Conservation (phyloP, 2,797 vertebrate genomes). For the Netta rufina region DNA sequence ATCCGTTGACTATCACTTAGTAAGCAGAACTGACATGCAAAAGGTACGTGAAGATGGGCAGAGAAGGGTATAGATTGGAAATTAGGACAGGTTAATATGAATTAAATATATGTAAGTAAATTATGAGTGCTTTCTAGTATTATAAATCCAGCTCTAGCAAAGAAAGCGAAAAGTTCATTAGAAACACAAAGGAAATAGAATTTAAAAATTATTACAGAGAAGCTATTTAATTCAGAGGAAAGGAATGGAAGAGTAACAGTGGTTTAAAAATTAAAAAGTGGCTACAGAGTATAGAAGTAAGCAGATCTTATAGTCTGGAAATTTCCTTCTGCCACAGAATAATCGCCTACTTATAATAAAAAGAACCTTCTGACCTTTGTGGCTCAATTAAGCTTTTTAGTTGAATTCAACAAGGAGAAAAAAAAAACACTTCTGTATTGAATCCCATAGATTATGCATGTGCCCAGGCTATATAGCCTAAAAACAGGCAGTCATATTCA, state of each 20-base stretch:
- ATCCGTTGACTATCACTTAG: slow-evolving; percentile 78
- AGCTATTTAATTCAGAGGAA: slow-evolving; percentile 18
- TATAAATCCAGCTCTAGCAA: not conserved
- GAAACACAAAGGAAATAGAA: slow-evolving; percentile 31
- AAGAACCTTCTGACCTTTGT: slow-evolving; percentile 83
- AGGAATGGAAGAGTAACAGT: not conserved
- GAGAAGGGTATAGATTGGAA: slow-evolving; percentile 40
- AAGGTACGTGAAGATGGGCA: slow-evolving; percentile 65
- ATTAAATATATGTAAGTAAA: slow-evolving; percentile 70
- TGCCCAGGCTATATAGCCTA: slow-evolving; percentile 7
- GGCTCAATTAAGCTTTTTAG: slow-evolving; percentile 86
- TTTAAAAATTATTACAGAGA: slow-evolving; percentile 17
- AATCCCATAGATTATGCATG: slow-evolving; percentile 37
- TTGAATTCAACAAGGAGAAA: slow-evolving; percentile 77
- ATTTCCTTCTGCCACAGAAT: not conserved
- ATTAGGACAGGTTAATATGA: slow-evolving; percentile 51
- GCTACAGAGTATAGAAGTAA: slow-evolving; percentile 1
- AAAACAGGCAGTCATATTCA: slow-evolving; percentile 30
- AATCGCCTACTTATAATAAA: slow-evolving; percentile 78
- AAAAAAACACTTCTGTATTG: slow-evolving; percentile 17
- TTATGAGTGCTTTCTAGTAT: not conserved
- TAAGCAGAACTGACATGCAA: slow-evolving; percentile 78
- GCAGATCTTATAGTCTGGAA: slow-evolving; percentile 13
- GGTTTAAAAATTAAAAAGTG: slow-evolving; percentile 33
- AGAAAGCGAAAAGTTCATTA: slow-evolving; percentile 27